Conservation (phyloP, 1,140 invertebrate genomes). For the Zaprionus africanus region DNA sequence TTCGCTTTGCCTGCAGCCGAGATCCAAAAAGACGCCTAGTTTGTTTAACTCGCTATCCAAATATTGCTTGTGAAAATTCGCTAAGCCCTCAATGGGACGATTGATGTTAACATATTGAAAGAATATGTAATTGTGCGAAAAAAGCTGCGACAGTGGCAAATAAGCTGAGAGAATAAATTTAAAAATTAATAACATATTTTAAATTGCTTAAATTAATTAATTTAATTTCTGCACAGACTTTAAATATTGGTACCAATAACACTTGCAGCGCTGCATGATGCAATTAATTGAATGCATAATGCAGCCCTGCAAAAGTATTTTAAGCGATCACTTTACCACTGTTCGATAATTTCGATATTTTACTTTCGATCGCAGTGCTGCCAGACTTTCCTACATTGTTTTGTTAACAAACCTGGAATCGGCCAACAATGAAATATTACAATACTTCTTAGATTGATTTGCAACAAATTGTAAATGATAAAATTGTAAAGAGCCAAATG, state of each 20-base stretch:
- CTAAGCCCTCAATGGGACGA: slow-evolving; percentile 17
- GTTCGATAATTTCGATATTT: background rate
- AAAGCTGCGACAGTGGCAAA: slow-evolving; percentile 40
- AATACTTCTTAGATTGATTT: slow-evolving; percentile 53
- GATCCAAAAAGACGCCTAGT: slow-evolving; percentile 66
- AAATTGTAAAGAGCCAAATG: slow-evolving; percentile 51
- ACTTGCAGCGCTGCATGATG: background rate
- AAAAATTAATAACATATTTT: background rate
- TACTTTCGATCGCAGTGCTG: background rate
- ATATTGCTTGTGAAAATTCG: slow-evolving; percentile 52
- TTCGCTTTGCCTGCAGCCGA: slow-evolving; percentile 49
- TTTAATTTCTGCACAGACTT: background rate
- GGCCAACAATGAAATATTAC: slow-evolving; percentile 74
- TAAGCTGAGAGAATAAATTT: slow-evolving; percentile 24
- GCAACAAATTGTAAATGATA: slow-evolving; percentile 68
- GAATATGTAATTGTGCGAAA: slow-evolving; percentile 51
- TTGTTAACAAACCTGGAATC: slow-evolving; percentile 23
- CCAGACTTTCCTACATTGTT: background rate
- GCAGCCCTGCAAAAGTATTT: background rate
- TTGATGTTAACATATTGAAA: slow-evolving; percentile 63
- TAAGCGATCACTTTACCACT: background rate
- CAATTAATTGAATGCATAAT: background rate
- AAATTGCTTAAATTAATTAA: background rate
- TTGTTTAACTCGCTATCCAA: slow-evolving; percentile 52
- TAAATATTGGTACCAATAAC: background rate